Evolutionary conservation across 2,113 vertebrate species (phyloP).

Genomic region (Chloropsis cyanopogon): DNA sequence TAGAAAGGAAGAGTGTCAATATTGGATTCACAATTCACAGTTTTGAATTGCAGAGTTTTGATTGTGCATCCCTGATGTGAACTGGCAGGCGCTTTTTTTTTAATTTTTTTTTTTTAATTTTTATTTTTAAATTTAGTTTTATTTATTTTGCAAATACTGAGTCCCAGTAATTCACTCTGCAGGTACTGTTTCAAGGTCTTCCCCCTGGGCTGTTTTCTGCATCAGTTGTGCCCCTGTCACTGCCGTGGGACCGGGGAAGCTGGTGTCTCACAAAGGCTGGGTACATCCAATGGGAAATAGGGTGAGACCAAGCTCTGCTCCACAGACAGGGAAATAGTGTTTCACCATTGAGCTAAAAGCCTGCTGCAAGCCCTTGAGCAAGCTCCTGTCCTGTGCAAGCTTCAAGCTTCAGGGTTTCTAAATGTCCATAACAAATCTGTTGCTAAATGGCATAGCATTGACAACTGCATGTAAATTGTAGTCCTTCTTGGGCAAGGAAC

Average conservation of each 20-base stretch:
- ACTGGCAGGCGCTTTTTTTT: background rate
- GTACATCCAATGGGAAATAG: background rate
- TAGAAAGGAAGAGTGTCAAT: background rate
- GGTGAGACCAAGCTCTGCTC: background rate
- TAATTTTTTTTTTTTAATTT: too few species aligned
- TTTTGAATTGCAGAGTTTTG: background rate
- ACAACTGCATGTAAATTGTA: background rate
- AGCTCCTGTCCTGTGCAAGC: background rate
- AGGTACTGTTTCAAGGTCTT: background rate
- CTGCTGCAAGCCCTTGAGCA: background rate
- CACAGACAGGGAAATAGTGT: background rate
- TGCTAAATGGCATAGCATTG: background rate
- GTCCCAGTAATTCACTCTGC: background rate
- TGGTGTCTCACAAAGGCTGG: background rate
- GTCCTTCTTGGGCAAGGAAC: background rate
- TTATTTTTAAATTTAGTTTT: background rate
- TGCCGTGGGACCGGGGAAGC: rapidly evolving
- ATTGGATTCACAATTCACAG: background rate
- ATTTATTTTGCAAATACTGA: background rate
- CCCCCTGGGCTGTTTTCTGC: background rate
- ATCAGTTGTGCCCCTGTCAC: background rate
- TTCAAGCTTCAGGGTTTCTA: background rate
- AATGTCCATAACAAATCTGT: background rate
- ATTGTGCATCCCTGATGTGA: background rate
- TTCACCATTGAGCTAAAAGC: background rate